These are phyloP conservation scores for Xanthostigma xanthostigma DNA, from an alignment of 2,888 invertebrate genomes.

Conservation along the genomic window DNA sequence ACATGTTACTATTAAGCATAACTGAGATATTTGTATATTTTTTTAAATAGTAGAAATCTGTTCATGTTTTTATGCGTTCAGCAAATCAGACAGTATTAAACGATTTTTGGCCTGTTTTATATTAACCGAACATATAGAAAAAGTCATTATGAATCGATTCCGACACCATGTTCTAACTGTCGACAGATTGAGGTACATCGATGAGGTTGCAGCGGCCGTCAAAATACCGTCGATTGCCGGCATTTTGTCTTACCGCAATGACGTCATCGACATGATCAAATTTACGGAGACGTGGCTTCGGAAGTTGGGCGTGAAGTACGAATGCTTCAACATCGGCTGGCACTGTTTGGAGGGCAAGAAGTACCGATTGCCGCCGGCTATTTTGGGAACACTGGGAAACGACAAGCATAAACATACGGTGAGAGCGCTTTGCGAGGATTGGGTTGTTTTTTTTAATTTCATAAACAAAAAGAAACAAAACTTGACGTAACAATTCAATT, in stretches of 20 bases:
- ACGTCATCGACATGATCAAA: slow-evolving; percentile 22
- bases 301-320: slow-evolving; percentile 25
- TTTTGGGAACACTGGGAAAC: slow-evolving; percentile 24
- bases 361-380: slow-evolving; percentile 24
- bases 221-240: slow-evolving; percentile 26
- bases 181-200: slow-evolving; percentile 9
- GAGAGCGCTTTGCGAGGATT: slow-evolving; percentile 9
- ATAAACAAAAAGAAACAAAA: no score
- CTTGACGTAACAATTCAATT: no score
- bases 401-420: slow-evolving; percentile 26
- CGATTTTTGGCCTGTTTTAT: no score
- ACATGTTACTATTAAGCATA: no score
- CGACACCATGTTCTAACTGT: no score
- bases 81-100: no score
- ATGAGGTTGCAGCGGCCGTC: slow-evolving; percentile 18
- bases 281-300: slow-evolving; percentile 26
- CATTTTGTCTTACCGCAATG: slow-evolving; percentile 18
- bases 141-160: no score
- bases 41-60: no score
- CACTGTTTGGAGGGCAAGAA: slow-evolving; percentile 22
- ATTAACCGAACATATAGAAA: no score
- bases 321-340: slow-evolving; percentile 25
- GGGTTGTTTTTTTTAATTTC: no score
- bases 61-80: no score
- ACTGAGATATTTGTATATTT: no score